A percentile compares a stretch with the other conserved stretches of the same genome.
Evolutionary conservation across 2,888 invertebrate species (phyloP).

Genomic region (Eupelmus urozonus): DNA sequence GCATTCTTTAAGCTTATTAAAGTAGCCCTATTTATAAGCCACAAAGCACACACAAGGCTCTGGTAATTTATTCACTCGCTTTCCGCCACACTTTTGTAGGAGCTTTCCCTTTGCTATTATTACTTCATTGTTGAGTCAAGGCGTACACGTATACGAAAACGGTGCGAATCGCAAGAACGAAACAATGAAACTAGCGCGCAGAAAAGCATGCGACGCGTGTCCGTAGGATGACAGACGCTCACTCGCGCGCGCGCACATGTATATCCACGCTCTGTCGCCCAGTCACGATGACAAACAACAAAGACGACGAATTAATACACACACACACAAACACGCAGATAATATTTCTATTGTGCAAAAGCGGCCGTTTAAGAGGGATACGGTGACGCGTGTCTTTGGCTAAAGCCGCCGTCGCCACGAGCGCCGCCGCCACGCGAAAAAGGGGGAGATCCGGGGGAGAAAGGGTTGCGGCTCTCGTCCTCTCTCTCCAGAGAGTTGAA

Average conservation of each 20-base stretch:
- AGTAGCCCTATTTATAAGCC: no score
- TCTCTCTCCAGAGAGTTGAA: constrained; percentile 63
- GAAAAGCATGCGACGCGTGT: constrained; percentile 43
- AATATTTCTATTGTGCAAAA: constrained; percentile 47
- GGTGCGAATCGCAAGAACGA: constrained; percentile 16
- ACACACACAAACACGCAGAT: no score
- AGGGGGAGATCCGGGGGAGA: constrained; percentile 61
- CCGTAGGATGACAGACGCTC: no score
- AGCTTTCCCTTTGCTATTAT: constrained; percentile 10
- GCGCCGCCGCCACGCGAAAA: constrained; percentile 1
- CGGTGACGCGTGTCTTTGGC: constrained; percentile 59
- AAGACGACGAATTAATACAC: constrained; percentile 53
- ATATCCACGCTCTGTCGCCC: background rate
- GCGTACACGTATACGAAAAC: background rate
- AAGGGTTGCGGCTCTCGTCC: constrained; percentile 68
- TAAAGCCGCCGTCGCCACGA: background rate
- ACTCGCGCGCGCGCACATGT: no score
- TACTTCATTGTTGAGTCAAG: constrained; percentile 18
- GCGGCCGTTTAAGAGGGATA: constrained; percentile 56
- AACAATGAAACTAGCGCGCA: constrained; percentile 20
- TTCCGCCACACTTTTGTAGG: constrained; percentile 3
- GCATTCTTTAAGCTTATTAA: no score
- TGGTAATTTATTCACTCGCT: constrained; percentile 5
- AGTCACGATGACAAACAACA: constrained; percentile 57
- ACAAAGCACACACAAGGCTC: no score